Conservation (phyloP, 2,888 invertebrate species). For the Empis livida region DNA sequence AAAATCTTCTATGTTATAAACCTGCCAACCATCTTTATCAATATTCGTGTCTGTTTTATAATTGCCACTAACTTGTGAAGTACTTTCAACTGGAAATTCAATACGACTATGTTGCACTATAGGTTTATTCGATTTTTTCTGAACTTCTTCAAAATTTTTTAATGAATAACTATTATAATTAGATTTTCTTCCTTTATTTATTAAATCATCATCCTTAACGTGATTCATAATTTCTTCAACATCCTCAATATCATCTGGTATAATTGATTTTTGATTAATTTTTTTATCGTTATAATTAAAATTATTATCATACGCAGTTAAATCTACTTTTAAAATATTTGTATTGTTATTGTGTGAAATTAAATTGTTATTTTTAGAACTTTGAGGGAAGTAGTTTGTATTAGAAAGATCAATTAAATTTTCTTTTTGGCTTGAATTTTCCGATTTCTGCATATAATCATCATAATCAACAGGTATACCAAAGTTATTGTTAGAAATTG, state of each 20-base stretch:
- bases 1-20: constrained; percentile 39
- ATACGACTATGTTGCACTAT: constrained; percentile 2
- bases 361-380: not conserved
- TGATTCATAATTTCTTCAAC: constrained; percentile 25
- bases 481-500: constrained; percentile 5
- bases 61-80: constrained; percentile 1
- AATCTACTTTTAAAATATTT: too few relatives aligned
- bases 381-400: not conserved
- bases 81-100: constrained; percentile 4
- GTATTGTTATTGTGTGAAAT: too few relatives aligned
- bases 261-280: constrained; percentile 8
- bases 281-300: not conserved
- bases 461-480: constrained; percentile 13
- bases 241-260: constrained; percentile 5
- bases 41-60: constrained; percentile 16
- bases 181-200: constrained; percentile 23
- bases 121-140: constrained; percentile 1
- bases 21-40: constrained; percentile 46
- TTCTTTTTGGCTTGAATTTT: too few relatives aligned
- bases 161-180: constrained; percentile 23
- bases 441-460: constrained; percentile 7
- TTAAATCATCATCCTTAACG: constrained; percentile 26
- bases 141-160: constrained; percentile 22
- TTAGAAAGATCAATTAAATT: not conserved
- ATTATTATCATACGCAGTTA: not conserved